A percentile compares a stretch with the other conserved stretches of the same genome.
These are phyloP conservation scores for Chionis minor DNA, from an alignment of 2,113 vertebrate species.

Conservation along the genomic window DNA sequence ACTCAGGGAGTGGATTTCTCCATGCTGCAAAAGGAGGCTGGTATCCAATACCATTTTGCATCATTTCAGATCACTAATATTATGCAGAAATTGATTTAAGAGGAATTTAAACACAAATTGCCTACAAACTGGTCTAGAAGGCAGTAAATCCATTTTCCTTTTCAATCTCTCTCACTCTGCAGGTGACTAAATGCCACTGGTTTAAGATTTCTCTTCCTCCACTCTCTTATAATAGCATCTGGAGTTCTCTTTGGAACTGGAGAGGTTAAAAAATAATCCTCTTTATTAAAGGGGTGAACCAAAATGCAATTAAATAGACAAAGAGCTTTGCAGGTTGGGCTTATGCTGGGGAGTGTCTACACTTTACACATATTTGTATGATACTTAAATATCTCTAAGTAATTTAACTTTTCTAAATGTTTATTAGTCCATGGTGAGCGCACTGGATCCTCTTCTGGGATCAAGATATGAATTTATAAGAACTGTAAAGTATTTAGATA, in stretches of 20 bases:
- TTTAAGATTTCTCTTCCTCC: conserved; percentile 21
- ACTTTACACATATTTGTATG: conserved; percentile 36
- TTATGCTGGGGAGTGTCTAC: not conserved
- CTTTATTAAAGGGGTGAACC: not conserved
- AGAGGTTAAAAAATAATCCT: conserved; percentile 32
- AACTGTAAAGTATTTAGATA: conserved; percentile 44
- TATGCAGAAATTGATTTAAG: conserved; percentile 26
- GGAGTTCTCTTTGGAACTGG: conserved; percentile 12
- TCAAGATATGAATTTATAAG: conserved; percentile 55
- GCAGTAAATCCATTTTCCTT: conserved; percentile 35
- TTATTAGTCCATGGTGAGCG: conserved; percentile 55
- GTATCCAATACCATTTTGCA: not conserved
- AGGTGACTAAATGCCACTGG: conserved; percentile 2
- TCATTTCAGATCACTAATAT: not conserved
- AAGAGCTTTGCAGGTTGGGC: not conserved
- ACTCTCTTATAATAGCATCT: not conserved
- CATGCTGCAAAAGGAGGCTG: not conserved
- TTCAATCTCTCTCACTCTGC: not conserved
- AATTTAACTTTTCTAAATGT: conserved; percentile 68
- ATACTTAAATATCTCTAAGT: conserved; percentile 61
- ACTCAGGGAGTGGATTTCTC: not conserved
- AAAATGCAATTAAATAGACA: conserved; percentile 14
- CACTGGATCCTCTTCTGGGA: conserved; percentile 50
- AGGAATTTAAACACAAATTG: conserved; percentile 39
- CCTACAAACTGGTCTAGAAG: not conserved